Evolutionary conservation across 1,140 invertebrate genomes (phyloP), one percentile per base, ranked within the genome.

Genomic region (Ylistrum balloti): DNA sequence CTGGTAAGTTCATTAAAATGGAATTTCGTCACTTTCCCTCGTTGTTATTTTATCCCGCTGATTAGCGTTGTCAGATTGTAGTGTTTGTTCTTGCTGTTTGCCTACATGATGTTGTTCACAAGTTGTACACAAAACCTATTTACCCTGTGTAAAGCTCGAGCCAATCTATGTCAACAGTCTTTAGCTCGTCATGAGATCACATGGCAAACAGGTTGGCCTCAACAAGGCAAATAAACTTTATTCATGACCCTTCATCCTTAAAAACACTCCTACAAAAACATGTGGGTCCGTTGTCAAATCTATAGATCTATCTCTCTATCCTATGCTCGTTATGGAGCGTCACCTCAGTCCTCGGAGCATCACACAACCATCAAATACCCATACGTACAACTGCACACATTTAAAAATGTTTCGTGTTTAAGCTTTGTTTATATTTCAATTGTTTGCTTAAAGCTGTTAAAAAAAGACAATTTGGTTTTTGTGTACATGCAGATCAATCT

Each of bases 121-220:
- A 89, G 56, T 91, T 89, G 41, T 90, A 93, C 86, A 93, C 88
- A 91, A 91, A 93, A 90, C 92, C 88, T 91, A 93, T 93, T 93
- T 90, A 91, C 90, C 90, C 87, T 88, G 28, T 85, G 88, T 86
- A 88, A 90, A 88, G 85, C 88, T 48, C 33, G 56, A 85, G 91
- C 92, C 91, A 90, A 91, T 91, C 86, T 93, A 86, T 90, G 92
- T 93, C 92, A 93, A 93, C 91, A 93, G 33, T 90, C 33, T 86
- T 87, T 35, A 88, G 33, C 45, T 41, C 74, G 10, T 74, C 33
- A n/a, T 33, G 28, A 56, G 87, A 90, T 90, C 89, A 48, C 38
- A 56, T 56, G 41, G 91, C 88, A 91, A 91, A 91, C 88, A 91
- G 38, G 56, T 41, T 35, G 35, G 38, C 88, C 88, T 88, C 88